Base-by-base conservation (phyloP, 2,797 vertebrate genomes). In the Fistularia tabacaria region DNA sequence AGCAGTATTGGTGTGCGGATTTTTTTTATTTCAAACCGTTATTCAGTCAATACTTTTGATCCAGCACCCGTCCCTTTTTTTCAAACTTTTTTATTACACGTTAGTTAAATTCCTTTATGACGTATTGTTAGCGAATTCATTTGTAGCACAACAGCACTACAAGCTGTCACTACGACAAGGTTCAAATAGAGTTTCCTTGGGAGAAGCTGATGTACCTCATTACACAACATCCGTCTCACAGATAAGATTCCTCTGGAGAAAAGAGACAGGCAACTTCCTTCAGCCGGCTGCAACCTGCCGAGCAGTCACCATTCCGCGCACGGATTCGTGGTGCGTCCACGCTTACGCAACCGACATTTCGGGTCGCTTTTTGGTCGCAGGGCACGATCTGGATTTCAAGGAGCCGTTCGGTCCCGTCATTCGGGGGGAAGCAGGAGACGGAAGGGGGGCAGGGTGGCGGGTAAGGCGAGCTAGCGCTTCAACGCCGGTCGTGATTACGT, bases 341-440 rank as follows among this genome's bases (percentile, higher is more conserved):
- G 25, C 39, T 83, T 83, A 83, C 9, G 56, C 67, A 88, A 84
- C 71, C 0, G 45, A n/a, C 44, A 63, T 60, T 73, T 67, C 51
- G 63, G 57, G 73, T 65, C 58, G 37, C 59, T 13, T 39, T 71
- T 77, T 66, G 60, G 73, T 68, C 66, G 56, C 53, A 38, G 73
- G 67, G 48, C 71, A 63, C 49, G 71, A 76, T 54, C 57, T 54
- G 6, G 40, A 57, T 61, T 73, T 75, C 65, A 73, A 79, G 79
- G 64, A 74, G 59, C 65, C 53, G 62, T 71, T 76, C 73, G 65
- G 66, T 83, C 78, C 73, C 77, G 66, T 71, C 59, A 66, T 77
- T 73, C 66, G 25, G 25, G 25, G 25, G 25, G 25, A n/a, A 79
- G 14, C 39, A 14, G 36, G 1, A 56, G 77, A 39, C 10, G 61